A percentile compares a stretch with the other conserved stretches of the same genome.
Evolutionary conservation across 1,140 invertebrate species (phyloP).

Genomic region (Hyposmocoma kahamanoa): DNA sequence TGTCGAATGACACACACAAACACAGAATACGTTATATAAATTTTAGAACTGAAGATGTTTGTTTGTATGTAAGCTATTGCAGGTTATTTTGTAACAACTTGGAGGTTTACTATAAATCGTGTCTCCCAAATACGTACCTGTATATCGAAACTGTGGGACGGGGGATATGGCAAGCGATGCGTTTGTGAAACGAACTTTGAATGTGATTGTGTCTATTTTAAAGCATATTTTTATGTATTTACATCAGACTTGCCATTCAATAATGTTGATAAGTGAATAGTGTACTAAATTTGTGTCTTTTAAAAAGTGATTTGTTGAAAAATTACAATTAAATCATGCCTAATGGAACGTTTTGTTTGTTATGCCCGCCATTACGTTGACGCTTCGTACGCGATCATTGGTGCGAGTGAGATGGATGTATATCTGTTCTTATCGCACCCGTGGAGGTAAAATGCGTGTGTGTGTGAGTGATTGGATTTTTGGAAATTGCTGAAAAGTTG

Average conservation of each 20-base stretch:
- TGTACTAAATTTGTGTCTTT: conserved; percentile 5
- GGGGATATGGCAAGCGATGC: conserved; percentile 63
- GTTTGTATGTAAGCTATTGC: no score
- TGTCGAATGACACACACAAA: no score
- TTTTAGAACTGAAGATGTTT: no score
- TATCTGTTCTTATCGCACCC: conserved; percentile 40
- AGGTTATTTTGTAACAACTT: no score
- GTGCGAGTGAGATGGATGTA: conserved; percentile 28
- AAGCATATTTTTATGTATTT: conserved; percentile 22
- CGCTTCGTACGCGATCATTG: conserved; percentile 15
- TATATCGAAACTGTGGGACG: conserved; percentile 37
- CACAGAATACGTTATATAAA: no score
- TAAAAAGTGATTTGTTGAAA: conserved; percentile 21
- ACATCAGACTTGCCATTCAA: conserved; percentile 11
- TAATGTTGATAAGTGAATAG: conserved; percentile 13
- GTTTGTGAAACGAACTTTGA: conserved; percentile 44
- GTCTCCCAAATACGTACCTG: conserved; percentile 45
- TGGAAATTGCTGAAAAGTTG: no score
- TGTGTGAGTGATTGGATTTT: no score
- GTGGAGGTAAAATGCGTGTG: no score
- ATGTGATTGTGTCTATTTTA: conserved; percentile 45
- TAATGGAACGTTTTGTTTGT: conserved; percentile 27
- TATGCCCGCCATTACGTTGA: conserved; percentile 50
- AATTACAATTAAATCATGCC: conserved; percentile 25
- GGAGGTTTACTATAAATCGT: no score